Evolutionary conservation across 2,113 vertebrate species (phyloP).

Genomic region (Actinemys pallida): DNA sequence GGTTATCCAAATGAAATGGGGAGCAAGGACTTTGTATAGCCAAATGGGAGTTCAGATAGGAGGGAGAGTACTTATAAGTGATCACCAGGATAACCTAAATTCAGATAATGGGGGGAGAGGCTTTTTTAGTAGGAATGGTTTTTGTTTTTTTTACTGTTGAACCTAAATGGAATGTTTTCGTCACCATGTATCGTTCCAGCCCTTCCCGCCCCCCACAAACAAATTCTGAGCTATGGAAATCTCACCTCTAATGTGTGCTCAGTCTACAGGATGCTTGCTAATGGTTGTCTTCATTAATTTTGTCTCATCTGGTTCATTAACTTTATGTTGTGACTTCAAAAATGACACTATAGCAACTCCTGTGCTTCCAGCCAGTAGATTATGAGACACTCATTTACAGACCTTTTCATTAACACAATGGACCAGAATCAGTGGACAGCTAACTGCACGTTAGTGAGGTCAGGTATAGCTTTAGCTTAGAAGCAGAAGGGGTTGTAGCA

Average conservation of each 20-base stretch:
- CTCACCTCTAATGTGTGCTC: conserved; percentile 49
- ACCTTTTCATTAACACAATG: conserved; percentile 15
- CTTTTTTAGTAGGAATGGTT: neutral
- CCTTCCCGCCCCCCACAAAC: neutral
- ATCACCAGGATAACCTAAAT: neutral
- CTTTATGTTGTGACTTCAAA: conserved; percentile 67
- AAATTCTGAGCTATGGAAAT: conserved; percentile 36
- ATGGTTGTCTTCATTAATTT: conserved; percentile 74
- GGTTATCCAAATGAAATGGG: neutral
- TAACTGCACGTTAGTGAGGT: neutral
- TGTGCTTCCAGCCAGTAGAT: conserved; percentile 45
- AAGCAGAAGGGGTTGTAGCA: neutral
- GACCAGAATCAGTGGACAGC: neutral
- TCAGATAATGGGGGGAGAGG: neutral
- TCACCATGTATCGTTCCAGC: neutral
- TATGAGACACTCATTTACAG: neutral
- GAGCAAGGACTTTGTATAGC: neutral
- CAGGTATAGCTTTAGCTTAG: neutral
- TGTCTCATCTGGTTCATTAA: conserved; percentile 73
- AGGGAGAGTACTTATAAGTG: neutral
- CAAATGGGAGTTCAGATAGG: neutral
- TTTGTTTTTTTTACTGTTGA: neutral
- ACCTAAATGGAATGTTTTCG: neutral
- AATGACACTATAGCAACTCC: conserved; percentile 42
- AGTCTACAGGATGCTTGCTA: conserved; percentile 67